phyloP scores from a whole-genome alignment of 2,113 vertebrate genomes.

The Tautogolabrus adspersus region DNA sequence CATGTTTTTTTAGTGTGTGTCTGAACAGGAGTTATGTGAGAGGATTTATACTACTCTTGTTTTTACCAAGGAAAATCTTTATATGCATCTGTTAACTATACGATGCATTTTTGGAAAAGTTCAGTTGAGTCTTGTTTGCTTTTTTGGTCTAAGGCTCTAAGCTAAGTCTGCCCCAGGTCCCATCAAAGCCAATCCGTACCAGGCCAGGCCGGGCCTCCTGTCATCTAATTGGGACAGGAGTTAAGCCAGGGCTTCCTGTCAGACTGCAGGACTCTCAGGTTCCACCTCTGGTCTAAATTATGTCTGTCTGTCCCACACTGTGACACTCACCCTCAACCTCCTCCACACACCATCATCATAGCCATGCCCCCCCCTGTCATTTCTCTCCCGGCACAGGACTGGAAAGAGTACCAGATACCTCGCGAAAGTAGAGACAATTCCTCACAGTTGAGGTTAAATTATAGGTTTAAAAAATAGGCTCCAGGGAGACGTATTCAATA shows the following conservation, averaged over 20 bases:
- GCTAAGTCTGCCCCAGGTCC: conserved; percentile 20
- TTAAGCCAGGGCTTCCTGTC: conserved; percentile 83
- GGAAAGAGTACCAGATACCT: conserved; percentile 49
- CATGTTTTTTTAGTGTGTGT: too few species aligned
- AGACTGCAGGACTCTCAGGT: conserved; percentile 77
- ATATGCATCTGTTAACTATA: background rate
- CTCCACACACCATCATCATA: conserved; percentile 31
- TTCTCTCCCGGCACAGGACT: conserved; percentile 10
- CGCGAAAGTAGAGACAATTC: conserved; percentile 1
- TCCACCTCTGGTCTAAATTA: conserved; percentile 83
- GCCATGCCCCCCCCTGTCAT: conserved; percentile 46
- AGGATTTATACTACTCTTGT: too few species aligned
- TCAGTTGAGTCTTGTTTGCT: background rate
- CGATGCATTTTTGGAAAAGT: background rate
- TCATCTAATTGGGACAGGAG: conserved; percentile 76
- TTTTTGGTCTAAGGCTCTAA: conserved; percentile 20
- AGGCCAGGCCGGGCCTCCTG: conserved; percentile 61
- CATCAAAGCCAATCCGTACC: conserved; percentile 54
- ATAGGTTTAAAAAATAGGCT: conserved; percentile 17
- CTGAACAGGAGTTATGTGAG: too few species aligned
- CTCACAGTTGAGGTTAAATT: conserved; percentile 27
- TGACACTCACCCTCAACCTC: conserved; percentile 57
- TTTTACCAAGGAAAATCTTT: too few species aligned
- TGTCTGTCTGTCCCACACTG: conserved; percentile 68
- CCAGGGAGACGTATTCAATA: background rate